Evolutionary conservation across 2,797 vertebrate species (phyloP).

Genomic region (Amniataba percoides): DNA sequence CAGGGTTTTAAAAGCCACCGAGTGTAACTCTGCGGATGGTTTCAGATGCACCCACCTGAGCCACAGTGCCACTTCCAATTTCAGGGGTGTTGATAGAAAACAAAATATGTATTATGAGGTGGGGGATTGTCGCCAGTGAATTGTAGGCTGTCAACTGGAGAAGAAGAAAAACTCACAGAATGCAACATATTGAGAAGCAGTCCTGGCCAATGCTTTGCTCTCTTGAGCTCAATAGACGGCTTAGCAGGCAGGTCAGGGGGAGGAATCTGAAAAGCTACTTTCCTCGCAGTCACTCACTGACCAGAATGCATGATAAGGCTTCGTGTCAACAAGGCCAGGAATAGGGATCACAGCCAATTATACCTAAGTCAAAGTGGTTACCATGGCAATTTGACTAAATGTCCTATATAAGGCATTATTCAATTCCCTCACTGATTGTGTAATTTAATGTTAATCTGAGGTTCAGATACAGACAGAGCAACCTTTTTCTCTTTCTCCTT

Average conservation of each 20-base stretch:
- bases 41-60: constrained; percentile 67
- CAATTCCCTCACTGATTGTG: constrained; percentile 85
- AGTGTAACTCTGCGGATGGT: constrained; percentile 61
- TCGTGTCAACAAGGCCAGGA: constrained; percentile 90
- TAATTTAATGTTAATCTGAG: constrained; percentile 87
- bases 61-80: constrained; percentile 79
- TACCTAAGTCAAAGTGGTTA: constrained; percentile 87
- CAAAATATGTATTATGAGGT: constrained; percentile 83
- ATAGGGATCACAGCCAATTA: constrained; percentile 91
- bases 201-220: constrained; percentile 75
- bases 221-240: constrained; percentile 83
- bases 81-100: constrained; percentile 82
- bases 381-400: constrained; percentile 89
- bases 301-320: constrained; percentile 92
- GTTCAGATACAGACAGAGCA: constrained; percentile 54
- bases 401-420: constrained; percentile 91
- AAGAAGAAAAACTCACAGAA: constrained; percentile 71
- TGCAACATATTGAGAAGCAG: constrained; percentile 74
- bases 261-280: constrained; percentile 88
- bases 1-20: constrained; percentile 67
- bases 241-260: constrained; percentile 85
- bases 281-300: constrained; percentile 87
- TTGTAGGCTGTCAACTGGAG: constrained; percentile 74
- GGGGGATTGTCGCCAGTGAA: constrained; percentile 74
- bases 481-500: constrained; percentile 22